These are phyloP conservation scores for Glossophaga mutica DNA, from an alignment of 2,797 vertebrate species.

Conservation along the genomic window DNA sequence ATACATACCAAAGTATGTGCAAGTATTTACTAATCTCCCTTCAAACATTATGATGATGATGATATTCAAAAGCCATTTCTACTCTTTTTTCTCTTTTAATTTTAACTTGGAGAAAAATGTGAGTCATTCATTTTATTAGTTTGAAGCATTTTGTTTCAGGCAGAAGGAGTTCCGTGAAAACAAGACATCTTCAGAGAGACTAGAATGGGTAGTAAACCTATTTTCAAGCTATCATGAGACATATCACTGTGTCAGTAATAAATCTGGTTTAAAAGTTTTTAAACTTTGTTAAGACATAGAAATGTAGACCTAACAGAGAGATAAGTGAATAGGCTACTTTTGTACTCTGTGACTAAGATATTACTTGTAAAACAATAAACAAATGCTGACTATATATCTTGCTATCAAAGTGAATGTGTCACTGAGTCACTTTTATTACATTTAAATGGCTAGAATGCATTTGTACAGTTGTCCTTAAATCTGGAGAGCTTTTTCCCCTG, in stretches of 20 bases:
- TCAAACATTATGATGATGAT: not conserved
- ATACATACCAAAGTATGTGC: not conserved
- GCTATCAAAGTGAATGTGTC: not conserved
- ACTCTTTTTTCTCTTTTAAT: not conserved
- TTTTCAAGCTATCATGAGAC: not conserved
- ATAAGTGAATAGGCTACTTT: not conserved
- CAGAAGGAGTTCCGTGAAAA: not conserved
- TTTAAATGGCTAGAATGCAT: not conserved
- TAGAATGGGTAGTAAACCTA: not conserved
- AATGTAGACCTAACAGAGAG: not conserved
- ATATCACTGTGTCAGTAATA: not conserved
- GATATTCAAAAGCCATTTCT: not conserved
- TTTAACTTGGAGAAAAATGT: not conserved
- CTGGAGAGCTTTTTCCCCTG: not conserved
- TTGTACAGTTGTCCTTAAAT: not conserved
- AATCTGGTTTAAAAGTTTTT: not conserved
- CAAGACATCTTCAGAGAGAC: not conserved
- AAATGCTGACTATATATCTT: not conserved
- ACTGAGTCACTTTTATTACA: not conserved
- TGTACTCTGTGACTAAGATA: not conserved
- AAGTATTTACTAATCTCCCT: not conserved
- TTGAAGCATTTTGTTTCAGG: not conserved
- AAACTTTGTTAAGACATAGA: not conserved
- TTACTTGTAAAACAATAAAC: not conserved
- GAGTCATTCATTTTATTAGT: not conserved